These are phyloP conservation scores for Eupithecia insigniata DNA, from an alignment of 2,888 invertebrate species.

Conservation along the genomic window DNA sequence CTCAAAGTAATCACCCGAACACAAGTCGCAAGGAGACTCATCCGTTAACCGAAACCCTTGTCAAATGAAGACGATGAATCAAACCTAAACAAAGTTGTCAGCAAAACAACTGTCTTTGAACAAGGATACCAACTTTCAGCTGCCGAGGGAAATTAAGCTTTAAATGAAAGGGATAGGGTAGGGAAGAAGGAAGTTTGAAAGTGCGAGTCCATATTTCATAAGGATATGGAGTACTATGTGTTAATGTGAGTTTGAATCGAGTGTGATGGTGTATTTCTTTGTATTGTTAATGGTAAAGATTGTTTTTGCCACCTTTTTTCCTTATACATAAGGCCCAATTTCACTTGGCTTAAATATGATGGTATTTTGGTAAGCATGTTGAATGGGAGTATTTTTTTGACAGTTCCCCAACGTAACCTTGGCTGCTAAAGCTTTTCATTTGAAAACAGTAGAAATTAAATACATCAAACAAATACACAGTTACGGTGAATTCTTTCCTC, in stretches of 20 bases:
- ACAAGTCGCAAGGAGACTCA: conserved; percentile 22
- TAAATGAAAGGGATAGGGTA: conserved; percentile 17
- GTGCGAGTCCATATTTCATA: conserved; percentile 32
- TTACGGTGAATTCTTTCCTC: neutral
- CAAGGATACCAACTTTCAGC: conserved; percentile 19
- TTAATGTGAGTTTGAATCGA: conserved; percentile 33
- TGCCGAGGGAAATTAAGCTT: conserved; percentile 13
- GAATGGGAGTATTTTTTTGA: neutral
- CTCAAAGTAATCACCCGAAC: conserved; percentile 22
- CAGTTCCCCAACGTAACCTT: neutral
- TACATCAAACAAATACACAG: neutral
- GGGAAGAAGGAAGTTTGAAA: conserved; percentile 9
- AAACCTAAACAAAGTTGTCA: conserved; percentile 42
- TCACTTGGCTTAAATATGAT: neutral
- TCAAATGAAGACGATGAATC: conserved; percentile 38
- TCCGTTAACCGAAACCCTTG: conserved; percentile 31
- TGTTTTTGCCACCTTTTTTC: neutral
- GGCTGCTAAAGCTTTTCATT: neutral
- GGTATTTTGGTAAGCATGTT: neutral
- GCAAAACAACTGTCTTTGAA: conserved; percentile 38
- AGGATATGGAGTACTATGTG: conserved; percentile 27
- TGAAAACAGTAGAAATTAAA: neutral
- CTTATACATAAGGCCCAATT: neutral
- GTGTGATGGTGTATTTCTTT: conserved; percentile 17
- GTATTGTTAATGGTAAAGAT: conserved; percentile 2